These are phyloP conservation scores for Calameuta idolon DNA, from an alignment of 2,888 invertebrate genomes.

Conservation along the genomic window DNA sequence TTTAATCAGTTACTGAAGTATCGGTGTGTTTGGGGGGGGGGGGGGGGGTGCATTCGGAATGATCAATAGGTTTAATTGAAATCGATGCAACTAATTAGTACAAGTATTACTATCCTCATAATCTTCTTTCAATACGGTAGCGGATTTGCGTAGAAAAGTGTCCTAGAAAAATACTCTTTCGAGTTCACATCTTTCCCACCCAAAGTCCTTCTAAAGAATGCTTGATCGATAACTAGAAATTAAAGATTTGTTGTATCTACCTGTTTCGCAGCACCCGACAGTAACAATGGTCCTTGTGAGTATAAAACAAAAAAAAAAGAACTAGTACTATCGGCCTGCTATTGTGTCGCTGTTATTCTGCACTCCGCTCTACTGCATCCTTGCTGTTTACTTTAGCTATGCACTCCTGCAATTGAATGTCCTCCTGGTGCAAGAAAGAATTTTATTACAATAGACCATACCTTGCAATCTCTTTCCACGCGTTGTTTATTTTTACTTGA, in stretches of 20 bases:
- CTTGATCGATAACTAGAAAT: slow-evolving; percentile 53
- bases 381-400: neutral
- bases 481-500: neutral
- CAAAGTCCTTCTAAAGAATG: slow-evolving; percentile 41
- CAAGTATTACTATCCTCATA: neutral
- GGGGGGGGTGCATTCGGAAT: neutral
- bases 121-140: neutral
- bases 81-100: neutral
- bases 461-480: neutral
- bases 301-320: slow-evolving; percentile 68
- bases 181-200: slow-evolving; percentile 18
- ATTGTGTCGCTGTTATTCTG: slow-evolving; percentile 51
- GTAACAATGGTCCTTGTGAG: slow-evolving; percentile 91
- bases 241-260: slow-evolving; percentile 67
- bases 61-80: neutral
- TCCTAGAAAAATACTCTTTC: neutral
- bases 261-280: slow-evolving; percentile 84
- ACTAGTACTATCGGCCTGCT: slow-evolving; percentile 64
- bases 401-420: neutral
- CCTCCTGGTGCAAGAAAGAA: neutral
- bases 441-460: neutral
- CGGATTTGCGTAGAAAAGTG: neutral
- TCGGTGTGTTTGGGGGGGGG: too few relatives aligned
- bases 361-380: neutral
- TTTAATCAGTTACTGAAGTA: neutral